Conservation (phyloP, 2,888 invertebrate species). For the Tethea ocularis region DNA sequence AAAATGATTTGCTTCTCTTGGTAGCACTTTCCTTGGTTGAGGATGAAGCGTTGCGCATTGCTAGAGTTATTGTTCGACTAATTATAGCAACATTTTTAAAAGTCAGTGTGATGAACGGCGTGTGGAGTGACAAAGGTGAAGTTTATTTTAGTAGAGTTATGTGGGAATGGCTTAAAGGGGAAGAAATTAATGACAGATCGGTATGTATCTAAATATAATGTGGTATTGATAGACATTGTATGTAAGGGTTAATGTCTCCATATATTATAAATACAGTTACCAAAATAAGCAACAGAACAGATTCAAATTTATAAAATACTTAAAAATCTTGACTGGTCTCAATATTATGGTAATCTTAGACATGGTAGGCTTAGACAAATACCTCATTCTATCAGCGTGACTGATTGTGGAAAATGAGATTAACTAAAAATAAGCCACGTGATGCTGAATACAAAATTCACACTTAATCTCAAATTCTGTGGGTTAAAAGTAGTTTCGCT, state of each 20-base stretch:
- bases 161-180: slow-evolving; percentile 21
- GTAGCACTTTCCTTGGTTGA: slow-evolving; percentile 56
- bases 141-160: slow-evolving; percentile 26
- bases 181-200: slow-evolving; percentile 11
- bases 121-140: slow-evolving; percentile 62
- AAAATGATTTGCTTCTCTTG: slow-evolving; percentile 67
- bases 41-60: slow-evolving; percentile 57
- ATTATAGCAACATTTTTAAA: slow-evolving; percentile 64
- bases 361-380: too few relatives aligned
- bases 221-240: slow-evolving; percentile 4
- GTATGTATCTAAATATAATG: slow-evolving; percentile 9
- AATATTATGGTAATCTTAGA: too few relatives aligned
- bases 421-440: too few relatives aligned
- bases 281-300: too few relatives aligned
- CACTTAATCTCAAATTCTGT: too few relatives aligned
- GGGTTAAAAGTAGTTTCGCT: too few relatives aligned
- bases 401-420: too few relatives aligned
- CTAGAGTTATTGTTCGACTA: slow-evolving; percentile 56
- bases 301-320: too few relatives aligned
- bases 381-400: too few relatives aligned
- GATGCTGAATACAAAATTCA: too few relatives aligned
- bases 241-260: not conserved
- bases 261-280: not conserved
- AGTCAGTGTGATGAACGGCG: slow-evolving; percentile 57
- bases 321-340: too few relatives aligned